phyloP scores from a whole-genome alignment of 2,888 invertebrate genomes.

The Meandrusa payeni region DNA sequence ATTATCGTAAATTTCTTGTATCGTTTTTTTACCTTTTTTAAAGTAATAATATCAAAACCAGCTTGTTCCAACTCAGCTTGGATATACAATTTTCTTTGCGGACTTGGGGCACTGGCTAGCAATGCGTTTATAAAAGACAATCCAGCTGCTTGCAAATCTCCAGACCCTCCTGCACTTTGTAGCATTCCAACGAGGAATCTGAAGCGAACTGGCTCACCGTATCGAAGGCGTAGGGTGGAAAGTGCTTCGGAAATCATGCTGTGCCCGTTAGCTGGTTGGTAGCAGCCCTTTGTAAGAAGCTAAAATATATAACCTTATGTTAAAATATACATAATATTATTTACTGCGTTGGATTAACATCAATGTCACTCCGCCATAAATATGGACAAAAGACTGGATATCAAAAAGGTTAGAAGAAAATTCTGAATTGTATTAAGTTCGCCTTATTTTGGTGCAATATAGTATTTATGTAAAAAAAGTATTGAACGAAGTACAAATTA shows the following conservation, averaged over 20 bases:
- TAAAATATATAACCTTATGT: conserved; percentile 60
- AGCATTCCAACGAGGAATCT: conserved; percentile 94
- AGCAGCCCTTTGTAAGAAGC: conserved; percentile 92
- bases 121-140: conserved; percentile 92
- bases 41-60: conserved; percentile 84
- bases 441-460: too few species aligned
- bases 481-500: too few species aligned
- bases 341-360: too few species aligned
- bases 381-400: too few species aligned
- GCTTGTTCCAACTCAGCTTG: conserved; percentile 93
- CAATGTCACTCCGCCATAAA: too few species aligned
- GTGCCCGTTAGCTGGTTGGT: conserved; percentile 87
- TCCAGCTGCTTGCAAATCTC: conserved; percentile 89
- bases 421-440: too few species aligned
- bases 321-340: too few species aligned
- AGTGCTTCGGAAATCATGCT: conserved; percentile 94
- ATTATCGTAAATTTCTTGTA: not conserved
- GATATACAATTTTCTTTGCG: conserved; percentile 90
- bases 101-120: conserved; percentile 86
- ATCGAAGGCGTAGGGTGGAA: conserved; percentile 91
- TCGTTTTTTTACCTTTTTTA: conserved; percentile 81
- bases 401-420: too few species aligned
- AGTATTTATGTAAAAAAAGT: too few species aligned
- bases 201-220: conserved; percentile 96
- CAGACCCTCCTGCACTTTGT: conserved; percentile 87